phyloP scores from a whole-genome alignment of 2,888 invertebrate genomes.

The Cryptocheilus praepositus region DNA sequence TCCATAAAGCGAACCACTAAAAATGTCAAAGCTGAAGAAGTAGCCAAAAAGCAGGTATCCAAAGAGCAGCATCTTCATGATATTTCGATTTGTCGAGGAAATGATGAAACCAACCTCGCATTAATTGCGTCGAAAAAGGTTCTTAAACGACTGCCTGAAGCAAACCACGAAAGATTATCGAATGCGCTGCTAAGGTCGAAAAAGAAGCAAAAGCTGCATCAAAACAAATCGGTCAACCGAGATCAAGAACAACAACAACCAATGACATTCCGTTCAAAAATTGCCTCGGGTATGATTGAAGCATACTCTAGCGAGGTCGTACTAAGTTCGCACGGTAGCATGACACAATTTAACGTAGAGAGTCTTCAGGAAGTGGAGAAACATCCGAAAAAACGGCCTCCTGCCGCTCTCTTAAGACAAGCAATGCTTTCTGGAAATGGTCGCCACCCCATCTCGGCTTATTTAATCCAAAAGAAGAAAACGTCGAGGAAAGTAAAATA shows the following conservation, averaged over 20 bases:
- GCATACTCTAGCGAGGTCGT: slow-evolving; percentile 22
- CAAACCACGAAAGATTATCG: slow-evolving; percentile 55
- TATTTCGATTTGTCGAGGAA: too few species aligned
- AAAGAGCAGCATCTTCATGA: not conserved
- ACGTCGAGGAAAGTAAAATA: slow-evolving; percentile 12
- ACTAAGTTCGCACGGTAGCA: slow-evolving; percentile 60
- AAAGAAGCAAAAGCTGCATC: slow-evolving; percentile 42
- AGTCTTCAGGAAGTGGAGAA: slow-evolving; percentile 55
- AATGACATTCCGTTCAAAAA: slow-evolving; percentile 46
- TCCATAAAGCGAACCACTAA: too few species aligned
- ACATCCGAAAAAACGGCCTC: too few species aligned
- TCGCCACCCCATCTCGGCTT: slow-evolving; percentile 58
- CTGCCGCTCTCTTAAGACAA: slow-evolving; percentile 52
- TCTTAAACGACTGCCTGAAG: slow-evolving; percentile 60
- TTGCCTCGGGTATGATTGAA: slow-evolving; percentile 21
- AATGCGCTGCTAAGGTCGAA: slow-evolving; percentile 44
- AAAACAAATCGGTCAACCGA: too few species aligned
- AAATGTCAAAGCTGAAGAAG: slow-evolving; percentile 18
- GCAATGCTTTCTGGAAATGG: slow-evolving; percentile 62
- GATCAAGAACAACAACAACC: too few species aligned
- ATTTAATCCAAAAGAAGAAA: slow-evolving; percentile 59
- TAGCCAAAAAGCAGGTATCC: slow-evolving; percentile 3
- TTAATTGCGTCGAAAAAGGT: not conserved
- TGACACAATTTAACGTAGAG: slow-evolving; percentile 62
- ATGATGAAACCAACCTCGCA: too few species aligned